Conservation (phyloP, 2,797 vertebrate genomes). For the Geotrypetes seraphini region DNA sequence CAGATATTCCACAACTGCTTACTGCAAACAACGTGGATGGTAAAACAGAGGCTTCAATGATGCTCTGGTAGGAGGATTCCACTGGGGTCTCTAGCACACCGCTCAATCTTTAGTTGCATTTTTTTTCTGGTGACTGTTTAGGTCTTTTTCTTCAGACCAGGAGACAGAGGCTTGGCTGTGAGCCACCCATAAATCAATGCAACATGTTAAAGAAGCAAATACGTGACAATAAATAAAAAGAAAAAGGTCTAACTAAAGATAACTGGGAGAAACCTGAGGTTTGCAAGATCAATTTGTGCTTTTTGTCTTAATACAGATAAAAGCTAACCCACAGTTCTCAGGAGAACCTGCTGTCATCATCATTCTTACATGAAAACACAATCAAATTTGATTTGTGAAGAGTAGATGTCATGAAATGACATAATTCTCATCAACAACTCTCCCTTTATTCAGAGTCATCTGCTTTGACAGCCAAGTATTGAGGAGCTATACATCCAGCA, state of each 20-base stretch:
- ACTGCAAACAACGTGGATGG: conserved; percentile 74
- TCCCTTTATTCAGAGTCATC: conserved; percentile 1
- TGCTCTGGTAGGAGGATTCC: conserved; percentile 59
- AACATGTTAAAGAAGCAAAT: conserved; percentile 53
- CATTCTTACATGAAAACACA: conserved; percentile 8
- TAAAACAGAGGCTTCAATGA: conserved; percentile 71
- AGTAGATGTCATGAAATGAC: conserved; percentile 19
- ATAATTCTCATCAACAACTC: conserved; percentile 4
- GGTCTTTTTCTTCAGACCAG: conserved; percentile 40
- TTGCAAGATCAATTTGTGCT: conserved; percentile 8
- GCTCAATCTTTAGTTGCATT: conserved; percentile 39
- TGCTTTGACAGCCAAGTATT: not conserved
- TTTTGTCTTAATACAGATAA: conserved; percentile 3
- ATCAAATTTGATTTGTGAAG: conserved; percentile 26
- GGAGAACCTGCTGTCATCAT: conserved; percentile 10
- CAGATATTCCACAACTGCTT: conserved; percentile 77
- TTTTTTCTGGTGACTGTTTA: conserved; percentile 21
- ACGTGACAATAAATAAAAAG: conserved; percentile 58
- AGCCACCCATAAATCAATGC: conserved; percentile 50
- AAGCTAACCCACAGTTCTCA: not conserved
- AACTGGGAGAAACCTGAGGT: conserved; percentile 15
- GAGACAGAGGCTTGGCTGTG: conserved; percentile 40
- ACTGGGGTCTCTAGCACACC: conserved; percentile 34
- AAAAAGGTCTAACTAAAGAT: conserved; percentile 40
- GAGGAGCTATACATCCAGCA: not conserved